Evolutionary conservation across 2,888 invertebrate genomes (phyloP).

Genomic region (Cephus rjabovi): DNA sequence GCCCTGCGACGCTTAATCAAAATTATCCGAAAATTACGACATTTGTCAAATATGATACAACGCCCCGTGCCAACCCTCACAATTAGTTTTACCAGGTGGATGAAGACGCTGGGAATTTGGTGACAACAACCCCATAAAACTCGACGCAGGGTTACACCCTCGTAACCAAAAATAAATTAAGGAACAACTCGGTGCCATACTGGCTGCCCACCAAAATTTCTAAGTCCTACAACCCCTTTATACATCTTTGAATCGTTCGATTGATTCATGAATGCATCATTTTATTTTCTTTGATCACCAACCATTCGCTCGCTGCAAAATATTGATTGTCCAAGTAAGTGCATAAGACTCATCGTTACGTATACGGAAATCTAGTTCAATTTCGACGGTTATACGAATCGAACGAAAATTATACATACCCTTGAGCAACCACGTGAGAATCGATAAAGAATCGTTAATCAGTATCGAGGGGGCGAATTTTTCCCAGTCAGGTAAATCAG

Average conservation of each 20-base stretch:
- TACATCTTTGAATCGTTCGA: background rate
- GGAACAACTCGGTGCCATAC: too few relatives aligned
- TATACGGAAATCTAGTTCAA: background rate
- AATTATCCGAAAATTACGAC: background rate
- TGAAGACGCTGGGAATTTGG: background rate
- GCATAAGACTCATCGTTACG: background rate
- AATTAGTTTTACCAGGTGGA: background rate
- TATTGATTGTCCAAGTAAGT: background rate
- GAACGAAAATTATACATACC: background rate
- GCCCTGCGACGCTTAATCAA: background rate
- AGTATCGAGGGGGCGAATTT: background rate
- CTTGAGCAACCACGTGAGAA: background rate
- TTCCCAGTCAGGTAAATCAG: background rate
- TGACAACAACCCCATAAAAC: background rate
- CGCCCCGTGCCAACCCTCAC: background rate
- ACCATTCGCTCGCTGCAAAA: background rate
- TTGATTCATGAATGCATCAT: background rate
- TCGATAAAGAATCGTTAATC: background rate
- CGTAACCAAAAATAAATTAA: background rate
- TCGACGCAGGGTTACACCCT: background rate
- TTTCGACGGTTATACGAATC: background rate
- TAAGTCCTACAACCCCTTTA: background rate
- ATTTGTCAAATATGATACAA: background rate
- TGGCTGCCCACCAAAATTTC: background rate
- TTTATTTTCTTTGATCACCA: background rate